Evolutionary conservation across 2,888 invertebrate genomes (phyloP), one percentile per base, ranked within the genome.

Genomic region (Tachina lurida): DNA sequence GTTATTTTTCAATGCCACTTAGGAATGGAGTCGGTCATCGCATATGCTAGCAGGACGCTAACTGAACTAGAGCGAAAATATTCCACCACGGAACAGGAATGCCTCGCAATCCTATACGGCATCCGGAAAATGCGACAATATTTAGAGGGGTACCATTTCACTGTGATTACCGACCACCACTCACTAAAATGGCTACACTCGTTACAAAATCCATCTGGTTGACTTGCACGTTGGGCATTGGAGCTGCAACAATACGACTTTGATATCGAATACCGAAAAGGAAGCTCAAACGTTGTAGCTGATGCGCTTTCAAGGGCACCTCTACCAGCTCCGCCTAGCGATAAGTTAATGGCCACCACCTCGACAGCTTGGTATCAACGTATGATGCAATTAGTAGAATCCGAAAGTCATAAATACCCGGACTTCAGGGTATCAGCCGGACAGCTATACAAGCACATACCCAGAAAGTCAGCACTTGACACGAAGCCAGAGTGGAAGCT

Each of bases 221-320:
- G 87, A 15, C 19, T 88, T 1, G 87, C 84, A 3, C 62, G 86
- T 0, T 88, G 87, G 84, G 84, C 84, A 0, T 22, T 87, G 1
- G 84, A 87, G 31, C 31, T 88, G 0, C 73, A 87, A n/a, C 83
- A 87, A 31, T 87, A 80, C 7, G 56, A 56, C 2, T 88, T 84
- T 41, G 43, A 49, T 1, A 52, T 87, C 0, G 31, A 83, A 5
- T 87, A 84, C 10, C 41, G 81, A 1, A 73, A 71, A 13, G 77
- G 84, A 0, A 76, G 43, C 8, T 7, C 47, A 3, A 86, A 86
- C 22, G 74, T 79, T 0, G 71, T 86, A 0, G 83, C 84, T 2
- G 86, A 84, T 13, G 78, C 81, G 9, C 52, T 84, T 10, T 85
- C 85, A 0, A 45, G 84, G 12, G 19, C 52, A 3, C 78, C 71